Evolutionary conservation across 1,140 invertebrate genomes (phyloP), one percentile per base, ranked within the genome.

Genomic region (Pseudomyrmex sp.): DNA sequence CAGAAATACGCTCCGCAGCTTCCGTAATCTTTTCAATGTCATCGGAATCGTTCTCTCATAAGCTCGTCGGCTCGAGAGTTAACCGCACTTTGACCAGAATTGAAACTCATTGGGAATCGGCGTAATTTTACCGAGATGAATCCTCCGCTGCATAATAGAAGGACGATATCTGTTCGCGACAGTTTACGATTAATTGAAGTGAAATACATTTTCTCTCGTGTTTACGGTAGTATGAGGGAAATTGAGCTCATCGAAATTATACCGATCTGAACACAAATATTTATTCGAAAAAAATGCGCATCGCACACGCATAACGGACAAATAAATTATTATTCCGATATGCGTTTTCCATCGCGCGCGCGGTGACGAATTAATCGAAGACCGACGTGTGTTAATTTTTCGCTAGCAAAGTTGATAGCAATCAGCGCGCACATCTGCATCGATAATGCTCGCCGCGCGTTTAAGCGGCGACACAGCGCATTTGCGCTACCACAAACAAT

Each of bases 361-460:
- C 66, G 52, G 20, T 44, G 44, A 13, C 20, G 59, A 76, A 66
- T 65, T 76, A 74, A 74, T 46, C 72, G 72, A 44, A 46, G 56
- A 74, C 15, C 20, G 74, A 46, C 44, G 15, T 61, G 35, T 35
- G 70, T 79, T 79, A 80, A 72, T 72, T 80, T 72, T 50, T 80
- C 23, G 44, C 66, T 46, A 72, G 66, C 70, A 26, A 48, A 80
- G 56, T 76, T 79, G 58, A 79, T 70, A 23, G 65, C 76, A 12
- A 46, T 58, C 18, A 35, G 20, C 59, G 44, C 44, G 9, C 15
- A 23, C 35, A n/a, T n/a, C 12, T 50, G 65, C 56, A 59, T 80
- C 54, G 76, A 80, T 80, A 80, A 80, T 80, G 12, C 52, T 54
- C 3, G 2, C 15, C 50, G 13, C 18, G 52, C 23, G 54, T 56